Conservation (phyloP, 1,140 invertebrate genomes). For the Thaumatotibia leucotreta region DNA sequence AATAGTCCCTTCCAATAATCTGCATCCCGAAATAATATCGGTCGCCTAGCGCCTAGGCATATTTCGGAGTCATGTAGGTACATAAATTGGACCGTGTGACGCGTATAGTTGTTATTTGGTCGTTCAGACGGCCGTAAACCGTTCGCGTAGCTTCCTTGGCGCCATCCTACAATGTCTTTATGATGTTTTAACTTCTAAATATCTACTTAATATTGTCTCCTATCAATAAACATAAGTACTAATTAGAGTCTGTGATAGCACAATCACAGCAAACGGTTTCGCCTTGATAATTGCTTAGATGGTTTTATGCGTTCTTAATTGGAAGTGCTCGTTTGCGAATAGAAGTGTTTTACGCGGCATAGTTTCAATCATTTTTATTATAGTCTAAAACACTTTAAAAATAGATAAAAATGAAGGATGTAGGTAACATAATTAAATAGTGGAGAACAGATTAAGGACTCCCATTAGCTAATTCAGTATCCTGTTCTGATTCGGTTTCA, state of each 20-base stretch:
- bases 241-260: constrained; percentile 6
- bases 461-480: too few species aligned
- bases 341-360: not conserved
- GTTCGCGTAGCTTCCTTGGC: constrained; percentile 2
- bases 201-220: not conserved
- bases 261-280: constrained; percentile 1
- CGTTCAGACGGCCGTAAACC: constrained; percentile 6
- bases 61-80: not conserved
- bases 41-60: not conserved
- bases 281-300: constrained; percentile 8
- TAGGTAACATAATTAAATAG: too few species aligned
- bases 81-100: not conserved
- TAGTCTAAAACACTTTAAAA: not conserved
- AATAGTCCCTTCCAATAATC: not conserved
- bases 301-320: constrained; percentile 6
- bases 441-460: too few species aligned
- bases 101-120: constrained; percentile 2
- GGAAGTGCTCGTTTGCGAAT: not conserved
- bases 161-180: constrained; percentile 12
- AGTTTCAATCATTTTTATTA: not conserved
- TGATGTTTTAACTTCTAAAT: constrained; percentile 5
- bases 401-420: too few species aligned
- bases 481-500: too few species aligned
- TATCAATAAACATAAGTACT: constrained; percentile 13
- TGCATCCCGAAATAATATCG: not conserved